Evolutionary conservation across 2,797 vertebrate genomes (phyloP).

Genomic region (Chaetodon trifasciatus): DNA sequence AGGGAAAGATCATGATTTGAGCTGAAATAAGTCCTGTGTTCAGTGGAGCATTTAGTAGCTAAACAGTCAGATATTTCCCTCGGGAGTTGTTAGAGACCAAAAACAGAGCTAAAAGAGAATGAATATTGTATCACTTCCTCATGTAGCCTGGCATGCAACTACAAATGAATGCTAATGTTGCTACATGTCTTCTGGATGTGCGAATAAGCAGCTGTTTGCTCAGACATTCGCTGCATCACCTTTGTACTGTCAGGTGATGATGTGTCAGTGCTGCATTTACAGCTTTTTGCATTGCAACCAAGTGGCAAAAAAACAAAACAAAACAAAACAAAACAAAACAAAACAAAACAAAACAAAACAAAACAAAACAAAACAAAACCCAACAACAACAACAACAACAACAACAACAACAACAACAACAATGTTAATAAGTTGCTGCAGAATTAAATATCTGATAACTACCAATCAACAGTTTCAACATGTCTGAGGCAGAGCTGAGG

Average conservation of each 20-base stretch:
- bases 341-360: too few relatives aligned
- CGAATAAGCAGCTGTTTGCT: not conserved
- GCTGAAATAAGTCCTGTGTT: not conserved
- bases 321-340: too few relatives aligned
- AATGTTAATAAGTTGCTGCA: too few relatives aligned
- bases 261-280: not conserved
- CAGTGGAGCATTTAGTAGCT: not conserved
- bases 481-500: not conserved
- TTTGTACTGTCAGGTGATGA: not conserved
- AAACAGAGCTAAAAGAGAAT: not conserved
- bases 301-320: not conserved
- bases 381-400: not conserved
- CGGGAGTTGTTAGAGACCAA: not conserved
- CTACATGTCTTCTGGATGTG: not conserved
- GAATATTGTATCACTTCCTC: not conserved
- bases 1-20: not conserved
- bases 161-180: not conserved
- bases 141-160: too few relatives aligned
- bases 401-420: too few relatives aligned
- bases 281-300: not conserved
- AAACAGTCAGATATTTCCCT: not conserved
- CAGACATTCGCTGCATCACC: not conserved
- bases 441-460: not conserved
- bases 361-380: too few relatives aligned
- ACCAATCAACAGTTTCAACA: not conserved